Conservation (phyloP, 2,888 invertebrate species). For the Gasteruption jaculator region DNA sequence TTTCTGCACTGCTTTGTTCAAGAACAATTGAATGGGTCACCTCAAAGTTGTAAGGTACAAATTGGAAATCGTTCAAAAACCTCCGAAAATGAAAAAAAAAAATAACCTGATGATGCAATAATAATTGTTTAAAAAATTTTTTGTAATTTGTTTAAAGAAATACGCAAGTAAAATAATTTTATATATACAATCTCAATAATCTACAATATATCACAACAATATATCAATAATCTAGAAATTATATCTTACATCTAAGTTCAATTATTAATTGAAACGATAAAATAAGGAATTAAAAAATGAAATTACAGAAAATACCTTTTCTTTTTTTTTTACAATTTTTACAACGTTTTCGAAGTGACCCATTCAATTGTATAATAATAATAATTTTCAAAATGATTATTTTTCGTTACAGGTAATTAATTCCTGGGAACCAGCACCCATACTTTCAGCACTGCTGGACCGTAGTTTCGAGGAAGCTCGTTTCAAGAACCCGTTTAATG, state of each 20-base stretch:
- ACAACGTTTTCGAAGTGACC: neutral
- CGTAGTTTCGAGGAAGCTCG: constrained; percentile 41
- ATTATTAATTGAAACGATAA: neutral
- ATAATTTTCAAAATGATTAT: constrained; percentile 3
- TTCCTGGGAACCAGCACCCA: constrained; percentile 44
- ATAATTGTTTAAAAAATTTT: no score
- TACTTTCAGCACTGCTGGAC: constrained; percentile 42
- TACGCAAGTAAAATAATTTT: no score
- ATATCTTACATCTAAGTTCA: neutral
- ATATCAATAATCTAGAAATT: no score
- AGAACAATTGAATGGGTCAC: no score
- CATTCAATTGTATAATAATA: neutral
- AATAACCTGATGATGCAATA: no score
- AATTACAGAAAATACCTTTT: neutral
- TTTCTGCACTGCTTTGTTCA: no score
- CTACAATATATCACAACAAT: no score
- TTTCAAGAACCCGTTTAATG: constrained; percentile 47
- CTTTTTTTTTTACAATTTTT: constrained; percentile 4
- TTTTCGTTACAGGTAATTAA: constrained; percentile 35
- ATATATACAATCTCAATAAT: no score
- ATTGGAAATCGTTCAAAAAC: no score
- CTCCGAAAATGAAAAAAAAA: no score
- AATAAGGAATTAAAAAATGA: constrained; percentile 4
- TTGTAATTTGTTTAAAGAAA: no score
- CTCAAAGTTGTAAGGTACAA: no score